Evolutionary conservation across 2,797 vertebrate species (phyloP).

Genomic region (Myioborus miniatus): DNA sequence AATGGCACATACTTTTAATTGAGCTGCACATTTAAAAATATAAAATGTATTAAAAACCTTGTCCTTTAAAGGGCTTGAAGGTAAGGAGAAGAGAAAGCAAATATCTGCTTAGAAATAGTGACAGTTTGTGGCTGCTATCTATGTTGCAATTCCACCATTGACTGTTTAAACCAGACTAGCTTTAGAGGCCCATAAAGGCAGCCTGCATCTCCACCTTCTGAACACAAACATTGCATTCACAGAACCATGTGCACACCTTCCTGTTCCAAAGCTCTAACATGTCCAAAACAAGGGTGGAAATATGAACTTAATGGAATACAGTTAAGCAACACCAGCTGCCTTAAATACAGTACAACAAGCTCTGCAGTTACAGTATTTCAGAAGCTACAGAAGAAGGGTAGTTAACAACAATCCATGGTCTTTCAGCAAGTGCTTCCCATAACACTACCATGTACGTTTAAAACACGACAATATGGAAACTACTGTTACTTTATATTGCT

Average conservation of each 20-base stretch:
- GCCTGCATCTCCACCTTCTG: slow-evolving; percentile 55
- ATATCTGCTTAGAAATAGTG: slow-evolving; percentile 36
- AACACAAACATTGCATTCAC: slow-evolving; percentile 39
- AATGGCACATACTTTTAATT: slow-evolving; percentile 72
- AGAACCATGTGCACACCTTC: slow-evolving; percentile 67
- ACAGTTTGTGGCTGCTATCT: slow-evolving; percentile 58
- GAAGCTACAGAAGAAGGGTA: slow-evolving; percentile 51
- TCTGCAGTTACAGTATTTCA: slow-evolving; percentile 48
- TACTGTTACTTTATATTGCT: slow-evolving; percentile 23
- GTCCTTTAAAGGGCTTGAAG: slow-evolving; percentile 57
- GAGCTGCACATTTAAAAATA: slow-evolving; percentile 35
- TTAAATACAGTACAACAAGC: slow-evolving; percentile 37
- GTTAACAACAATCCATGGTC: slow-evolving; percentile 31
- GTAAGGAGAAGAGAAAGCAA: slow-evolving; percentile 45
- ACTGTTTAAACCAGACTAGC: slow-evolving; percentile 59
- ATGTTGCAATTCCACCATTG: slow-evolving; percentile 25
- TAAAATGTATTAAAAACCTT: slow-evolving; percentile 1
- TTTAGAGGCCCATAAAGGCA: slow-evolving; percentile 62
- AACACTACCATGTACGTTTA: slow-evolving; percentile 27
- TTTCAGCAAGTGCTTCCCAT: slow-evolving; percentile 50
- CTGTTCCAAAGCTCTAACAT: slow-evolving; percentile 73
- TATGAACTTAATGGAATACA: slow-evolving; percentile 68
- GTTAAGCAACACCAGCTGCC: slow-evolving; percentile 74
- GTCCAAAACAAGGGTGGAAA: slow-evolving; percentile 69
- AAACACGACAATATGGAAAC: slow-evolving; percentile 46